phyloP scores from a whole-genome alignment of 2,113 vertebrate genomes.

The Gymnorhina tibicen region DNA sequence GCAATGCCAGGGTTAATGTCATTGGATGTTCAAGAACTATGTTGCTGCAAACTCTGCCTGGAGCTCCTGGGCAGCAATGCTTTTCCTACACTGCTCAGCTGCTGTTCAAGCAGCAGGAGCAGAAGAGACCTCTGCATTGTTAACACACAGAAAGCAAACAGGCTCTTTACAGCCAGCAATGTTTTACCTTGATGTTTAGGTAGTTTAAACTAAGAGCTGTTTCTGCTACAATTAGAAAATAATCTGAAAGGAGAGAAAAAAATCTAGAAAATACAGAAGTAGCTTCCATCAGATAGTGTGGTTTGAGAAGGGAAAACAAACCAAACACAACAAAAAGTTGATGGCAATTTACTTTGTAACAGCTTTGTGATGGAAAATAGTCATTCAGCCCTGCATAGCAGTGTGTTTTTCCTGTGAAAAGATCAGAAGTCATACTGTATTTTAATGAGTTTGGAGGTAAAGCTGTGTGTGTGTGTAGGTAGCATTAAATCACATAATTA shows the following conservation, averaged over 20 bases:
- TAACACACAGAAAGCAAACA: background rate
- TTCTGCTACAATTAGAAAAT: background rate
- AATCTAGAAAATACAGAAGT: background rate
- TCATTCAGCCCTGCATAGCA: background rate
- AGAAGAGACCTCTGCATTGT: background rate
- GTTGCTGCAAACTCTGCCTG: background rate
- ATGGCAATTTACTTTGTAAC: background rate
- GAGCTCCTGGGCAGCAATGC: background rate
- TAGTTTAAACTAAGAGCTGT: background rate
- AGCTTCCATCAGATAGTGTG: accelerated
- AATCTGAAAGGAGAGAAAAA: background rate
- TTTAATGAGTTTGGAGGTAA: background rate
- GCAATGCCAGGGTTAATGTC: background rate
- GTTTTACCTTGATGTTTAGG: background rate
- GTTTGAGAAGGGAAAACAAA: background rate
- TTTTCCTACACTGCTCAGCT: background rate
- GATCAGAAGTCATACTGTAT: background rate
- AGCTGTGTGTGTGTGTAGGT: background rate
- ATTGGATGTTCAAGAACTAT: background rate
- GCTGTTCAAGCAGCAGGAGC: background rate
- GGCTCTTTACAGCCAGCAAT: background rate
- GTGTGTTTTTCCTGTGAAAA: background rate
- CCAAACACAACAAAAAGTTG: background rate
- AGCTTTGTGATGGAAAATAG: background rate
- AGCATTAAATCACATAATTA: background rate